A percentile compares a stretch with the other conserved stretches of the same genome.
Evolutionary conservation across 37 sponge, comb jelly and placozoan species (phyloP).

Genomic region (Dysidea cf. avara): DNA sequence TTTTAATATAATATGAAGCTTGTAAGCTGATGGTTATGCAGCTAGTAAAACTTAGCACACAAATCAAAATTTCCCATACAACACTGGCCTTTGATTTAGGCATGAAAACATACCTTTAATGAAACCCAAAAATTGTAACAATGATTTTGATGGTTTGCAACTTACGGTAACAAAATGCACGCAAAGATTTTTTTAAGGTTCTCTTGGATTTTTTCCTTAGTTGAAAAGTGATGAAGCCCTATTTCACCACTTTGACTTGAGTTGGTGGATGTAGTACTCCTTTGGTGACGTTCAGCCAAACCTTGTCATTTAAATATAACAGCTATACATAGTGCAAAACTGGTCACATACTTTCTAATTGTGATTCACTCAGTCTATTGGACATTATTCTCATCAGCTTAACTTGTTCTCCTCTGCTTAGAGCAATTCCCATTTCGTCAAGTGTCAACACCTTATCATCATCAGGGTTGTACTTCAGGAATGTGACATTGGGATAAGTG

Average conservation of each 20-base stretch:
- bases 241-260: too few relatives aligned
- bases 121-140: background rate
- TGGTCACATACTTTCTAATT: too few relatives aligned
- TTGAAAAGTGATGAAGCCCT: background rate
- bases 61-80: conserved; percentile 47
- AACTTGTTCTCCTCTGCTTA: background rate
- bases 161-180: conserved; percentile 50
- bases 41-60: conserved; percentile 29
- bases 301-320: too few relatives aligned
- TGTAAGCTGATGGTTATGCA: conserved; percentile 52
- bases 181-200: conserved; percentile 35
- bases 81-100: conserved; percentile 38
- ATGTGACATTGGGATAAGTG: background rate
- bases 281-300: too few relatives aligned
- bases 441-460: background rate
- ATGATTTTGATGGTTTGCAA: background rate
- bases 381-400: too few relatives aligned
- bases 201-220: background rate
- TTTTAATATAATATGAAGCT: conserved; percentile 53
- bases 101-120: conserved; percentile 55
- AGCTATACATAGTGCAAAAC: too few relatives aligned
- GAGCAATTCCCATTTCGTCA: background rate
- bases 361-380: too few relatives aligned
- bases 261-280: too few relatives aligned
- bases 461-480: conserved; percentile 19